Evolutionary conservation across 2,888 invertebrate species (phyloP), one percentile per base, ranked within the genome.

Genomic region (Acronicta leporina): DNA sequence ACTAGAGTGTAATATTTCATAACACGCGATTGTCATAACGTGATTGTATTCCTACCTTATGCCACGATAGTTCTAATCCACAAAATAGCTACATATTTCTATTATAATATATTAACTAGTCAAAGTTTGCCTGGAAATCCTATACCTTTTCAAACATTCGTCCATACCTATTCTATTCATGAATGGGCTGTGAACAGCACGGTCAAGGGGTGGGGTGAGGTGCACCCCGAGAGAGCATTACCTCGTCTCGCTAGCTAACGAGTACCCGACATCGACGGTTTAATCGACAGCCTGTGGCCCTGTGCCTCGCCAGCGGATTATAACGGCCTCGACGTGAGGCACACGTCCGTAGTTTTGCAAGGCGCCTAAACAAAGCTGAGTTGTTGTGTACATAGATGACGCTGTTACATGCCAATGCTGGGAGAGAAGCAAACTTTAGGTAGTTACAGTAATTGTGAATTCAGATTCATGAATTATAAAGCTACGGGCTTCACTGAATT

Each of bases 221-320:
- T 33, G 30, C 13, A 43, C 47, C 20, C 14, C n/a, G 54, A 47
- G 52, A 58, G 61, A 53, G 57, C 42, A 68, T 65, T 63, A 59
- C 41, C 45, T 78, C 79, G 73, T 78, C 73, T 68, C 63, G 63
- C 60, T 78, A 62, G 63, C 68, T 73, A 74, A 75, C 73, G 74
- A 74, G 74, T 66, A 59, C 63, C 44, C 43, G 44, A 27, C 52
- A 60, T 73, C 65, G 58, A 65, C 66, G 77, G 69, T 75, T 78
- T 54, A 47, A 54, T 51, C 35, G 50, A 54, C 41, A 48, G 50
- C 14, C 35, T 14, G 13, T 41, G 68, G 50, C n/a, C 14, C 35
- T 14, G 13, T 41, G 68, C 53, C n/a, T 54, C 16, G 54, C 60
- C 60, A 54, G 71, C 60, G 48, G 44, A 41, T 79, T 75, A 74